Conservation (phyloP, 2,797 vertebrate genomes). For the Columba guinea region DNA sequence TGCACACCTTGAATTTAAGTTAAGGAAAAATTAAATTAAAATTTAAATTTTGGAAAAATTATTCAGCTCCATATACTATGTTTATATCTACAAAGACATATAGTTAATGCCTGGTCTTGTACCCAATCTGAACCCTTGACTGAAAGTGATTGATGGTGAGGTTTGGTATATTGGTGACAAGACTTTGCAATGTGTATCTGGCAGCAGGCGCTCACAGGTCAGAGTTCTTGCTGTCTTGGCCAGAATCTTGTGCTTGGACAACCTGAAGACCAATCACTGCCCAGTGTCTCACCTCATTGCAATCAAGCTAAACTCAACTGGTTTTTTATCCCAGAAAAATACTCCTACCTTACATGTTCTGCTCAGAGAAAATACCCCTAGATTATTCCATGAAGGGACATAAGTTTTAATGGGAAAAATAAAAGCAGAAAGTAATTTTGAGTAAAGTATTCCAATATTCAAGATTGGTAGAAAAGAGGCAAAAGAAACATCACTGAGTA, state of each 20-base stretch:
- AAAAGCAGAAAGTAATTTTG: not conserved
- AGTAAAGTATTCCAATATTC: not conserved
- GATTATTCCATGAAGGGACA: not conserved
- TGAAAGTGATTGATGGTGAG: not conserved
- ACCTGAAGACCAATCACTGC: not conserved
- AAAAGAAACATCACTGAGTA: not conserved
- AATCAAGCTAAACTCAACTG: not conserved
- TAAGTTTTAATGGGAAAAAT: not conserved
- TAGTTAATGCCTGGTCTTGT: not conserved
- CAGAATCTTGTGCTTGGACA: not conserved
- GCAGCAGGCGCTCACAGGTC: not conserved
- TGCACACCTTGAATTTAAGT: not conserved
- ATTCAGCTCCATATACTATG: not conserved
- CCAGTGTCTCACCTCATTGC: not conserved
- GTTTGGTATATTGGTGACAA: not conserved
- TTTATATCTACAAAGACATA: not conserved
- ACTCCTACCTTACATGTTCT: not conserved
- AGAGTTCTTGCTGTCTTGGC: not conserved
- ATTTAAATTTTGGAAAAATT: not conserved
- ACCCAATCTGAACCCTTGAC: not conserved
- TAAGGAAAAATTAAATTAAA: too few relatives aligned
- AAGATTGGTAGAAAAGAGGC: not conserved
- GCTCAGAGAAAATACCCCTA: not conserved
- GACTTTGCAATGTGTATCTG: not conserved
- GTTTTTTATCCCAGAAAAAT: not conserved